Conservation (phyloP, 2,888 invertebrate genomes). For the Pandemis cinnamomeana region DNA sequence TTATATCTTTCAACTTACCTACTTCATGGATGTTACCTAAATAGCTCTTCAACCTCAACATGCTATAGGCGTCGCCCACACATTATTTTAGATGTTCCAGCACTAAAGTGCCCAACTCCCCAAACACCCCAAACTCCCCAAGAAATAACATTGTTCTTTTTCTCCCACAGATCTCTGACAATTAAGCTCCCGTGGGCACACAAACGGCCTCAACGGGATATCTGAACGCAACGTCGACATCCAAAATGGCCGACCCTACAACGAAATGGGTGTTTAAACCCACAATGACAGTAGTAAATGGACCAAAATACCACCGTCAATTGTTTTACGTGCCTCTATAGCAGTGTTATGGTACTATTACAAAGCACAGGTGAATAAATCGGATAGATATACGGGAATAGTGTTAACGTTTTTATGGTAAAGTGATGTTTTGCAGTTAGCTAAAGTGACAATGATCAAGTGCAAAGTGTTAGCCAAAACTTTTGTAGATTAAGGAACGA, state of each 20-base stretch:
- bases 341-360: neutral
- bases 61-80: too few species aligned
- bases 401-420: constrained; percentile 2
- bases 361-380: neutral
- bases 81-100: too few species aligned
- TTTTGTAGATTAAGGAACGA: constrained; percentile 23
- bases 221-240: constrained; percentile 70
- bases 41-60: too few species aligned
- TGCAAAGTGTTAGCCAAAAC: constrained; percentile 42
- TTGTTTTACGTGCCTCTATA: neutral
- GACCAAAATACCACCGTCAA: constrained; percentile 5
- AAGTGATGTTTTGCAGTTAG: constrained; percentile 31
- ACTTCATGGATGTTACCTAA: too few species aligned
- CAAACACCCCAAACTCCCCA: too few species aligned
- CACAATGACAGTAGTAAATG: constrained; percentile 12
- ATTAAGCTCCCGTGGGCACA: constrained; percentile 80
- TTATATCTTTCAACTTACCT: too few species aligned
- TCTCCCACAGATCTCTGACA: constrained; percentile 77
- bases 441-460: constrained; percentile 37
- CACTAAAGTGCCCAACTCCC: too few species aligned
- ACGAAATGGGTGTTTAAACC: constrained; percentile 74
- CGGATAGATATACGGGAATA: constrained; percentile 18
- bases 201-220: constrained; percentile 78
- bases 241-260: constrained; percentile 70
- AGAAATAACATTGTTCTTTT: neutral